Evolutionary conservation across 2,113 vertebrate species (phyloP).

Genomic region (Oostethus manadensis): DNA sequence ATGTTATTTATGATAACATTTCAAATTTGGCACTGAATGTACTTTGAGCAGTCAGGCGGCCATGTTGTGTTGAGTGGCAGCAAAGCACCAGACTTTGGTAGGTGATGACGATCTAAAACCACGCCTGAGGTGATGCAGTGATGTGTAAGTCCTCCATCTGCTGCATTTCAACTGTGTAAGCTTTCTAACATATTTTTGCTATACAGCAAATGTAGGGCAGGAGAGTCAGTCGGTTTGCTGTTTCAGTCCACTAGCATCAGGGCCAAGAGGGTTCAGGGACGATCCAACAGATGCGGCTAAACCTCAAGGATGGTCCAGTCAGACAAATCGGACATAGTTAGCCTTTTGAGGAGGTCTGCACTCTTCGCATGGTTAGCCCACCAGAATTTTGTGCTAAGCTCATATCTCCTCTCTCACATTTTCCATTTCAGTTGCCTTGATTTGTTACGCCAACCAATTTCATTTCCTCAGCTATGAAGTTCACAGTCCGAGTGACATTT

Average conservation of each 20-base stretch:
- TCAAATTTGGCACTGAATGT: constrained; percentile 16
- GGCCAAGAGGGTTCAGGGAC: too few species aligned
- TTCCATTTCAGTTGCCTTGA: too few species aligned
- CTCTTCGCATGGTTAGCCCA: neutral
- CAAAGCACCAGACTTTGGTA: constrained; percentile 7
- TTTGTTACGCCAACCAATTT: neutral
- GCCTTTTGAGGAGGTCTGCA: neutral
- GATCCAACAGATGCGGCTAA: too few species aligned
- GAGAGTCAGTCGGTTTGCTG: too few species aligned
- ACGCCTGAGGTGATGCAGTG: constrained; percentile 11
- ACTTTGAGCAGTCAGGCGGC: constrained; percentile 8
- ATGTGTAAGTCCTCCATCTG: constrained; percentile 41
- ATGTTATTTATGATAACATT: constrained; percentile 7
- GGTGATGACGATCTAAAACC: constrained; percentile 26
- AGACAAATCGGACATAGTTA: neutral
- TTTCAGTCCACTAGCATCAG: too few species aligned
- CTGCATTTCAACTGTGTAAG: constrained; percentile 15
- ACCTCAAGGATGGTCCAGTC: too few species aligned
- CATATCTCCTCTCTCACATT: neutral
- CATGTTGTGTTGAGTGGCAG: constrained; percentile 11
- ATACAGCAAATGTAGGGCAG: neutral
- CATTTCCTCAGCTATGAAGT: neutral
- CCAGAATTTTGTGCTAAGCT: neutral
- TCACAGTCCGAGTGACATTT: neutral
- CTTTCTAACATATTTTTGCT: neutral